phyloP scores from a whole-genome alignment of 2,797 vertebrate genomes.

The Sebastiscus albofasciatus region DNA sequence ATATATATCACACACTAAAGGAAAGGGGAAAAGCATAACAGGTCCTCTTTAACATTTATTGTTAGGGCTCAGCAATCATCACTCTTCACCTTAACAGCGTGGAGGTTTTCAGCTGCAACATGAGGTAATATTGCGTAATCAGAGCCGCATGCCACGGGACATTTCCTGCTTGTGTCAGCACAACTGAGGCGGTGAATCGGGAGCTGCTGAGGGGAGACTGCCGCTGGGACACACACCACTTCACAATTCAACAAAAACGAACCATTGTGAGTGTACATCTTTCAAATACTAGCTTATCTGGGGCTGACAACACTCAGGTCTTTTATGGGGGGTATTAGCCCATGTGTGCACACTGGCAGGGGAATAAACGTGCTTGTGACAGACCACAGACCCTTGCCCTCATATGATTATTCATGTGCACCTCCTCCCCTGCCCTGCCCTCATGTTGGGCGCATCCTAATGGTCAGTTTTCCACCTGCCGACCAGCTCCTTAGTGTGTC shows the following conservation, averaged over 20 bases:
- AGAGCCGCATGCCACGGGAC: neutral
- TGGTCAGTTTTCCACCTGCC: conserved; percentile 60
- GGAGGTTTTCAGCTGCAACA: conserved; percentile 3
- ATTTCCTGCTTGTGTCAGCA: conserved; percentile 67
- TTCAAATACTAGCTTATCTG: neutral
- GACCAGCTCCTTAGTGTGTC: conserved; percentile 31
- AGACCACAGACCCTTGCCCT: neutral
- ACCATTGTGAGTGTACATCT: neutral
- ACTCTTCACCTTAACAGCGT: conserved; percentile 19
- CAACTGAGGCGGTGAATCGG: neutral
- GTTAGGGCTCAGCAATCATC: neutral
- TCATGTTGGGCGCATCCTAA: conserved; percentile 32
- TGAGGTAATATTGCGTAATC: conserved; percentile 74
- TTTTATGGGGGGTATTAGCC: neutral
- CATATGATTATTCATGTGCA: conserved; percentile 26
- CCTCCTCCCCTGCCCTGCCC: neutral
- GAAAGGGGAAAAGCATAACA: too few relatives aligned
- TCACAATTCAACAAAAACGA: neutral
- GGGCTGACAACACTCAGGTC: neutral
- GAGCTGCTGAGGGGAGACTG: neutral
- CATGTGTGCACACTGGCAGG: neutral
- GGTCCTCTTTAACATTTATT: too few relatives aligned
- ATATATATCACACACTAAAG: too few relatives aligned
- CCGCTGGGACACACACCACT: neutral
- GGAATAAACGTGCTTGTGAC: neutral